phyloP scores from a whole-genome alignment of 2,888 invertebrate species.

The Melolontha melolontha region DNA sequence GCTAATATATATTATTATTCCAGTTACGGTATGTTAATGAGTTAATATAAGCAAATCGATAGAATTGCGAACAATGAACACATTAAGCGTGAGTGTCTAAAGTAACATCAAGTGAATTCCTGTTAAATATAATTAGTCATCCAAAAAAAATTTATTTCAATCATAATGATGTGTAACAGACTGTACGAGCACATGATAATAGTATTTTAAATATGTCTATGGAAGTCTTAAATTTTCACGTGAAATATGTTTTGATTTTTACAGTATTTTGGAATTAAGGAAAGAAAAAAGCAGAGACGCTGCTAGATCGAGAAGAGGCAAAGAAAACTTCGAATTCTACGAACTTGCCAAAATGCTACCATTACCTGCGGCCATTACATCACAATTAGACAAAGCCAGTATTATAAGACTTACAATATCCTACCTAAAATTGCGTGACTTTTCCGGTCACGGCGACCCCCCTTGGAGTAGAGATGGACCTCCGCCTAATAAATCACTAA shows the following conservation, averaged over 20 bases:
- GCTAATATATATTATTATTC: no score
- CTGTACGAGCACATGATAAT: no score
- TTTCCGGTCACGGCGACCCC: slow-evolving; percentile 95
- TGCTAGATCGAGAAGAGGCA: slow-evolving; percentile 89
- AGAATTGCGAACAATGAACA: no score
- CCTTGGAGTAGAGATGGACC: slow-evolving; percentile 92
- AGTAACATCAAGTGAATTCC: no score
- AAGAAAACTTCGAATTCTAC: slow-evolving; percentile 97
- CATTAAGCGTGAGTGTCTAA: no score
- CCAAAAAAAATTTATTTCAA: no score
- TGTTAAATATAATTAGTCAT: no score
- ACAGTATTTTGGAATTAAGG: slow-evolving; percentile 91
- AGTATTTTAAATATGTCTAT: no score
- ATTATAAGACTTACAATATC: slow-evolving; percentile 96
- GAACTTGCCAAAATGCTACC: slow-evolving; percentile 96
- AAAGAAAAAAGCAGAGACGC: slow-evolving; percentile 96
- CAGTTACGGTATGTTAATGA: no score
- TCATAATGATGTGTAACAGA: no score
- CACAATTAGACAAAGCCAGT: slow-evolving; percentile 95
- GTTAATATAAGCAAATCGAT: no score
- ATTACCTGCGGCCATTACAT: slow-evolving; percentile 90
- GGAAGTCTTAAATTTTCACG: no score
- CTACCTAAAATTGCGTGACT: slow-evolving; percentile 94
- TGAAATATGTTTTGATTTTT: slow-evolving; percentile 59
- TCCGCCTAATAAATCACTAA: slow-evolving; percentile 82